Evolutionary conservation across 2,888 invertebrate genomes (phyloP), one percentile per base, ranked within the genome.

Genomic region (Drosophila trichaetosa): DNA sequence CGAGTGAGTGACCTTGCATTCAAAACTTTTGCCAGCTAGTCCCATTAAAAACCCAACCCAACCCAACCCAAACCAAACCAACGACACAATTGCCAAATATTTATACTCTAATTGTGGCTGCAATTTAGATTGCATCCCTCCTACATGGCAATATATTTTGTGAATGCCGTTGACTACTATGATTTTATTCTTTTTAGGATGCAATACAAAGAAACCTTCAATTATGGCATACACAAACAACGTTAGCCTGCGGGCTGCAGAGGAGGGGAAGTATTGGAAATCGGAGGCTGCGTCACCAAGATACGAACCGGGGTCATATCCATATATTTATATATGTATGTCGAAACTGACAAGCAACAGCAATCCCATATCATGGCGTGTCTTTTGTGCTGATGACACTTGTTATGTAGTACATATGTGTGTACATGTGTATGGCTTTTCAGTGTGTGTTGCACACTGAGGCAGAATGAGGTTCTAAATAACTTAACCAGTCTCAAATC

Each of bases 381-480:
- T 80, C 85, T 78, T 84, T 85, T 85, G 85, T 85, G 89, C 75
- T 67, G 62, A 75, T 87, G 85, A 82, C 85, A 89, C 85, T 89
- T 85, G 87, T 79, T 81, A 73, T 77, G 67, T 66, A 64, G 57
- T 70, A 31, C 64, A 74, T 69, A 65, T 49, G 56, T 56, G 56
- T 38, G 56, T 56, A 31, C 46, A 51, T 51, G 46, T 53, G 51
- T 18, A 40, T 6, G 51, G 34, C 63, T 34, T 46, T 51, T 21
- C 34, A 46, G 40, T 36, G 40, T 58, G 46, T 40, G 40, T 10
- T n/a, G 40, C 40, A 40, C 46, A 46, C 21, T 24, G 24, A 16
- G 24, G 16, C 46, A 46, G 46, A 46, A 24, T 46, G 46, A 16
- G 46, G 16, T 16, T 46, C 46, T 24, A 8, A 46, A 46, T 46